Percentiles rank a stretch among this genome's conserved stretches.
phyloP scores from a whole-genome alignment of 2,797 vertebrate genomes.

The Buceros bicornis region DNA sequence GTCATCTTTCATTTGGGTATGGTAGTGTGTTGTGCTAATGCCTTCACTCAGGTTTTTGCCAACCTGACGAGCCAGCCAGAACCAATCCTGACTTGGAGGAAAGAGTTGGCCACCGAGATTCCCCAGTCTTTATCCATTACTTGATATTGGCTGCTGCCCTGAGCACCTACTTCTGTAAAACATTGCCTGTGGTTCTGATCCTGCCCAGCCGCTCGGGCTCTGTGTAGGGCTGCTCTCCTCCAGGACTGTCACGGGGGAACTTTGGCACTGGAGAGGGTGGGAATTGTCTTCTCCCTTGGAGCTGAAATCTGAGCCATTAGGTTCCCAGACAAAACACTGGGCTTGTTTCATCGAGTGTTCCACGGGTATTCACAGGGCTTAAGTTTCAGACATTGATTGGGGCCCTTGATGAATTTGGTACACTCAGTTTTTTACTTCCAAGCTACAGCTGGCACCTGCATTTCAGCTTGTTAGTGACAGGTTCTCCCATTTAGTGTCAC shows the following conservation, averaged over 20 bases:
- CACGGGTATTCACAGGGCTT: not conserved
- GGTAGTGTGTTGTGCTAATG: not conserved
- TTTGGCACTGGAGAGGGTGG: not conserved
- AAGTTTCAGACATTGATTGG: not conserved
- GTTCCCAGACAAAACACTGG: not conserved
- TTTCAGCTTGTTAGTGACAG: not conserved
- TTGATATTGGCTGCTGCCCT: not conserved
- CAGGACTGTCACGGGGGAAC: not conserved
- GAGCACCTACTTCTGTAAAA: rapidly evolving
- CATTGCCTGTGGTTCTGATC: not conserved
- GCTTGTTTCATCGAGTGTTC: not conserved
- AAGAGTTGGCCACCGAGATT: not conserved
- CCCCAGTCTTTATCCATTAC: not conserved
- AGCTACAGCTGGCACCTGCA: not conserved
- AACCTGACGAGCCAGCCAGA: not conserved
- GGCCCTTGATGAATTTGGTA: not conserved
- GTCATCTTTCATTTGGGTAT: not conserved
- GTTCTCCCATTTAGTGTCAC: not conserved
- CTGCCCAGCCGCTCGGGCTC: not conserved
- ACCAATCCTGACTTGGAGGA: not conserved
- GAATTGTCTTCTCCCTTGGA: not conserved
- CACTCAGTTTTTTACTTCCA: not conserved
- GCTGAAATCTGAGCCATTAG: not conserved
- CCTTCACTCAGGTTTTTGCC: not conserved
- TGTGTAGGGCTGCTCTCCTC: not conserved